These are phyloP conservation scores for Chauna torquata DNA, from an alignment of 2,113 vertebrate genomes.

Conservation along the genomic window DNA sequence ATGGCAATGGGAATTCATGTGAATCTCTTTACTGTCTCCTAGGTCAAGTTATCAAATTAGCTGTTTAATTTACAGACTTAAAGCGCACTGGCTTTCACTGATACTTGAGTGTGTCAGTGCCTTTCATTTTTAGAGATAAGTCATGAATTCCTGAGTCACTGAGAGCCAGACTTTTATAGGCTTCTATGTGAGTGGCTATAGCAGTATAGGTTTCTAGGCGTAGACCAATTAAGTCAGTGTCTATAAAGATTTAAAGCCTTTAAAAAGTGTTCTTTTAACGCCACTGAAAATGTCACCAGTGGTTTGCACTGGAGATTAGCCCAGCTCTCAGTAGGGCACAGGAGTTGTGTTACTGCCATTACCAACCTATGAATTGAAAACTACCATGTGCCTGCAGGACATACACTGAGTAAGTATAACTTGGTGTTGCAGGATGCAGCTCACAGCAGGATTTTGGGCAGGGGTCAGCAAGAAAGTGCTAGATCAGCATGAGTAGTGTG, in stretches of 20 bases:
- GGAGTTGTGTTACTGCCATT: background rate
- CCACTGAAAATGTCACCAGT: background rate
- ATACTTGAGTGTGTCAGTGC: background rate
- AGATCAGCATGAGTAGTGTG: background rate
- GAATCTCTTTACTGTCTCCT: background rate
- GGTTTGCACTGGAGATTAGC: background rate
- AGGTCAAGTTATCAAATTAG: background rate
- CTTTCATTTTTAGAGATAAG: background rate
- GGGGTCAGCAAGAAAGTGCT: background rate
- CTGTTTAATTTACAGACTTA: background rate
- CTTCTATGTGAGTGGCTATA: background rate
- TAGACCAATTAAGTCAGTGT: background rate
- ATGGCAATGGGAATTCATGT: background rate
- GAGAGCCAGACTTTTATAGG: background rate
- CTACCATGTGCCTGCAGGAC: background rate
- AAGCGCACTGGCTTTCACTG: background rate
- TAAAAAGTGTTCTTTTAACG: background rate
- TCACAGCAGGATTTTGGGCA: background rate
- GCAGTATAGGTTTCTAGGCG: background rate
- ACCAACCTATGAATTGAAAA: background rate
- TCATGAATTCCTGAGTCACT: background rate
- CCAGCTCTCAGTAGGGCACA: background rate
- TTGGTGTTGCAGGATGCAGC: background rate
- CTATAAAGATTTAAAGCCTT: background rate
- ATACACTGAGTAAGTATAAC: background rate